Evolutionary conservation across 2,888 invertebrate genomes (phyloP), one percentile per base, ranked within the genome.

Genomic region (Sympetrum striolatum): DNA sequence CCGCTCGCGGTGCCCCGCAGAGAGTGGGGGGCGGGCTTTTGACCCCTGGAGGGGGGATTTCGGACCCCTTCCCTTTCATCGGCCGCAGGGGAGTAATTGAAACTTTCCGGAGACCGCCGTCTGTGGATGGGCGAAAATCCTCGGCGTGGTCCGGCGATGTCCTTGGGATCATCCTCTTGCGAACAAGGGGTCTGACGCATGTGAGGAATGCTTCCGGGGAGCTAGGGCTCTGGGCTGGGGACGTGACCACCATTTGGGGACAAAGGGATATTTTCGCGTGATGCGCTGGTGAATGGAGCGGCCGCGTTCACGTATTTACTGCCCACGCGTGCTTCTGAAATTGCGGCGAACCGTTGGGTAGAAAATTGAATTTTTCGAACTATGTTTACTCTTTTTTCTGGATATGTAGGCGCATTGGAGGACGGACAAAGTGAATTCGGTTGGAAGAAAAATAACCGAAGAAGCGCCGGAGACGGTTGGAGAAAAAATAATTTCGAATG

Each of bases 1-100:
- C 86, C 86, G 86, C 86, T 37, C 35, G 31, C 60, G 86, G 86
- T 86, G 86, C 14, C 37, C 86, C 86, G 86, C 86, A 86, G 58
- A 64, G 82, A 60, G 48, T 10, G 22, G n/a, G 44, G n/a, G 48
- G 81, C 31, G n/a, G n/a, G 25, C n/a, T 48, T 53, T 81, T 14
- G 48, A 44, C 44, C 44, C 44, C 44, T 44, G 2, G 81, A 81
- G 53, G 81, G 25, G 81, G 14, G 37, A 44, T 22, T 2, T 39
- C n/a, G 81, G 48, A n/a, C 18, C 58, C 60, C 60, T 86, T 86
- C 86, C 58, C 64, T 86, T 86, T 86, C 86, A 86, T 37, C 60
- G 86, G 64, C 86, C 80, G 60, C 86, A 86, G 60, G 86, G 86
- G 64, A 14, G 86, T 60, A 60, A 60, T 60, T 60, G 86, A 60